These are phyloP conservation scores for Eucriotettix oculatus DNA, from an alignment of 2,888 invertebrate species.

Conservation along the genomic window DNA sequence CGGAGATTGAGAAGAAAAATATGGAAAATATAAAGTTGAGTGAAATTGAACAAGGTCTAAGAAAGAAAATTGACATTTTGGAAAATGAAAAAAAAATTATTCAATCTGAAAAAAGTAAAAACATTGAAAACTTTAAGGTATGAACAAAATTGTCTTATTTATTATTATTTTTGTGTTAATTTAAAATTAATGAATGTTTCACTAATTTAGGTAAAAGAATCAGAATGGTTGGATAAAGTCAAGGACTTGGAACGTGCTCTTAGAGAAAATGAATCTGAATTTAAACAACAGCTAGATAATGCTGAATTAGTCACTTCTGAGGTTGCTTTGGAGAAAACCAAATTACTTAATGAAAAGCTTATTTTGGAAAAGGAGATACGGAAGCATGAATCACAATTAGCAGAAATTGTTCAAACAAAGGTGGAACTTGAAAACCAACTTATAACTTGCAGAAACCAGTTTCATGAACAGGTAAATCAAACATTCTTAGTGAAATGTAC, in stretches of 20 bases:
- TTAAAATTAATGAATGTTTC: too few species aligned
- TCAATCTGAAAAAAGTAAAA: conserved; percentile 27
- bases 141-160: background rate
- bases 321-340: conserved; percentile 53
- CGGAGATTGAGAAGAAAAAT: conserved; percentile 33
- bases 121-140: conserved; percentile 20
- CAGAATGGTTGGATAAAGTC: conserved; percentile 23
- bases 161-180: too few species aligned
- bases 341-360: conserved; percentile 51
- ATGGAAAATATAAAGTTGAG: conserved; percentile 24
- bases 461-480: too few species aligned
- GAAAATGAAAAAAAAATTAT: conserved; percentile 29
- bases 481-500: too few species aligned
- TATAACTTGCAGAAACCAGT: too few species aligned
- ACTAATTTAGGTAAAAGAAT: background rate
- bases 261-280: conserved; percentile 17
- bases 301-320: conserved; percentile 58
- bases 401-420: background rate
- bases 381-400: conserved; percentile 21
- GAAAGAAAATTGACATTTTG: conserved; percentile 24
- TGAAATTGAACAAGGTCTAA: background rate
- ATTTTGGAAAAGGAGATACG: conserved; percentile 45
- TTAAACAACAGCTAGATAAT: conserved; percentile 41
- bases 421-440: too few species aligned
- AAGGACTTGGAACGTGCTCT: conserved; percentile 15